Base-by-base conservation (phyloP, 2,888 invertebrate genomes). In the Beris chalybata region DNA sequence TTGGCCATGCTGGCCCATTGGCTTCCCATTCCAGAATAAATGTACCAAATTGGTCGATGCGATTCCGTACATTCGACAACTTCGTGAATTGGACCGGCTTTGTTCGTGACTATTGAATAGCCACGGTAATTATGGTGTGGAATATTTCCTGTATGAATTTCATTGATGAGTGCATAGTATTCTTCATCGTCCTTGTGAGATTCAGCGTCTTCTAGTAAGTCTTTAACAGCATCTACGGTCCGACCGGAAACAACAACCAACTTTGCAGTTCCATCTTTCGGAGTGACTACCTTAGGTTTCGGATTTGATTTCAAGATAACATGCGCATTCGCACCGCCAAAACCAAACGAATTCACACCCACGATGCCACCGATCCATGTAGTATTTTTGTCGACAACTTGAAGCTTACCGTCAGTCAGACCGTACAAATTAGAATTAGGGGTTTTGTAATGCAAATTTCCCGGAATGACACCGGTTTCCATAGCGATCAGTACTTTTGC, bases 1-100 rank as follows among this genome's bases (percentile, higher is more conserved):
- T 89, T 89, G 12, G 90, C 97, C 97, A 98, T 98, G 74, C 94
- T 95, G 56, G 92, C 86, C 97, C 97, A 98, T 82, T 98, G 98
- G 50, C 93, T 91, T 12, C 98, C 98, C 98, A 99, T 98, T 68
- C 99, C 99, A 55, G 96, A 91, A 83, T 95, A 98, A 70, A 98
- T 87, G 81, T 88, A 98, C 94, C 97, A 98, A 65, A 97, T 82
- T 1, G 97, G 95, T 12, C 92, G 86, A 70, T 86, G 85, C 50
- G 89, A 89, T 12, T 84, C 82, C 9, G 81, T 78, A 67, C 74
- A 77, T 56, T 84, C 82, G 2, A 76, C 65, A 1, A 87, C 80
- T 75, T 89, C 89, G 12, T 83, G 80, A 32, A 79, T 77, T 22
- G 76, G 56, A 66, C 0, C 70, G 2, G 75, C 76, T 15, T 83